Evolutionary conservation across 2,888 invertebrate species (phyloP), one percentile per base, ranked within the genome.

Genomic region (Cataglyphis livida): DNA sequence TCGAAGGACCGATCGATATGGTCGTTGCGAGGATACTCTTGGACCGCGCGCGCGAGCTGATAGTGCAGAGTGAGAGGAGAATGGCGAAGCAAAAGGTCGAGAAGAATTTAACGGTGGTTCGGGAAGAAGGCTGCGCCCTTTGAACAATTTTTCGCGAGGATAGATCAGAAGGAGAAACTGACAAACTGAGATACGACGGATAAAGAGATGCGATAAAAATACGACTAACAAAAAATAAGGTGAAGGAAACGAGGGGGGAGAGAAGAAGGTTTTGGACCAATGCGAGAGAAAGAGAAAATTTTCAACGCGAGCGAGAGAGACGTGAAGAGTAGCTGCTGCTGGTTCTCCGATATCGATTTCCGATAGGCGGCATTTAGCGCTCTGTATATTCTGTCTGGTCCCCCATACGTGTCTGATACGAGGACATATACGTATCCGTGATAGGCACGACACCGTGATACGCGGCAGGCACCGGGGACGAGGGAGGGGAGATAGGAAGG

Each of bases 341-440:
- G 90, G 92, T 92, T 93, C 93, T 90, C 91, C 90, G 90, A 93
- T 93, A 94, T 94, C 93, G 94, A 94, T 93, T 94, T 93, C 93
- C 94, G 92, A 94, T 93, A 93, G 75, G 91, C 89, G 91, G 92
- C 93, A 93, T 94, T 94, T 93, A 93, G 94, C 92, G 90, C 92
- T 92, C 92, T 92, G 91, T 93, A 92, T 92, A 92, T 92, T 92
- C 93, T 91, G 92, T 92, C 92, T 92, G 92, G 92, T 92, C 89
- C 81, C 83, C 90, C 91, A 92, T 92, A 91, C 92, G 91, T 91
- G 91, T 88, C 90, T 90, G 91, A 92, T 93, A 91, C 90, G 89
- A 88, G 89, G 82, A 89, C 87, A 88, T 86, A 88, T 85, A 87
- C 85, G 86, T 87, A 87, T 86, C 85, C 74, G 66, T 81, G 87